phyloP scores from a whole-genome alignment of 2,888 invertebrate species.

The Prostheceraeus crozeri region DNA sequence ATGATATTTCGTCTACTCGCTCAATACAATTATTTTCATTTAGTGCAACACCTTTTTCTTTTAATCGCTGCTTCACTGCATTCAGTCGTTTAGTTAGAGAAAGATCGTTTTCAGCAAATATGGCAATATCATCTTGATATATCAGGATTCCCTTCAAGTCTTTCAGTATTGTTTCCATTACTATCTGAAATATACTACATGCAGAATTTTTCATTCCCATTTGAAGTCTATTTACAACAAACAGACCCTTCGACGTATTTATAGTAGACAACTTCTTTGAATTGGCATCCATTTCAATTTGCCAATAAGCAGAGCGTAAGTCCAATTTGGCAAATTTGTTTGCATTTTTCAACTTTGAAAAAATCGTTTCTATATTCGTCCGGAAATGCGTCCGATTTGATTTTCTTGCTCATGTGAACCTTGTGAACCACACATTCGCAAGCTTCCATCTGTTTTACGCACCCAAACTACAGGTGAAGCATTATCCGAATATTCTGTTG shows the following conservation, averaged over 20 bases:
- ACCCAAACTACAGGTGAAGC: constrained; percentile 30
- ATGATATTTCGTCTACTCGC: constrained; percentile 25
- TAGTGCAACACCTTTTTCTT: constrained; percentile 32
- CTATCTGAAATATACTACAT: constrained; percentile 33
- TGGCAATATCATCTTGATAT: constrained; percentile 35
- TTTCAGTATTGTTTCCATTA: constrained; percentile 26
- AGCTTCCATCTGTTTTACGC: constrained; percentile 20
- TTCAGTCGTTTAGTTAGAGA: constrained; percentile 16
- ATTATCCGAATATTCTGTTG: constrained; percentile 15
- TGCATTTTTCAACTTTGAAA: no score
- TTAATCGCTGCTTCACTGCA: constrained; percentile 11
- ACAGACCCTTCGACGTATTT: constrained; percentile 28
- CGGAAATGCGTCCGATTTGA: constrained; percentile 30
- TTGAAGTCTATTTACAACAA: constrained; percentile 27
- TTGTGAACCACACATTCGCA: constrained; percentile 32
- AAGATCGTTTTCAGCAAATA: constrained; percentile 12
- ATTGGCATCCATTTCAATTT: constrained; percentile 25
- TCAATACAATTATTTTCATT: constrained; percentile 33
- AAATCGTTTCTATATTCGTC: no score
- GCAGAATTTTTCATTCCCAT: constrained; percentile 33
- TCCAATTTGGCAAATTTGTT: constrained; percentile 36
- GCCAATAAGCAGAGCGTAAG: constrained; percentile 31
- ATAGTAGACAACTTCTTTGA: constrained; percentile 26
- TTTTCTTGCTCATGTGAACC: constrained; percentile 30
- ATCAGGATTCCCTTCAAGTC: constrained; percentile 29